Percentiles rank a stretch among this genome's conserved stretches.
These are phyloP conservation scores for Crocidura indochinensis DNA, from an alignment of 2,797 vertebrate species.

Conservation along the genomic window DNA sequence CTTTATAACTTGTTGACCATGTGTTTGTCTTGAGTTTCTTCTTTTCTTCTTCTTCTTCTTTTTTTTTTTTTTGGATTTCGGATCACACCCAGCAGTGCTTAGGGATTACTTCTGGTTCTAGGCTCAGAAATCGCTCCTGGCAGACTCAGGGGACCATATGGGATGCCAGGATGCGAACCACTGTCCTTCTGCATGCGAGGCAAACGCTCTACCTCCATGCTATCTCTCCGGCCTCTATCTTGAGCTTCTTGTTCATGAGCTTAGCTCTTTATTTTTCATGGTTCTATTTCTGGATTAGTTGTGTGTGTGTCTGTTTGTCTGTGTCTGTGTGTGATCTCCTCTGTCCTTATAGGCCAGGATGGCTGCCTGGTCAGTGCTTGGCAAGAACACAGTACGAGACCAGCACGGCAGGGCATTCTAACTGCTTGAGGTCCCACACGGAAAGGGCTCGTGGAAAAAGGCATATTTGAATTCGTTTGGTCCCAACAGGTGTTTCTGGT, in stretches of 20 bases:
- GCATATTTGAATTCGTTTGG: constrained; percentile 74
- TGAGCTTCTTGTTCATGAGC: neutral
- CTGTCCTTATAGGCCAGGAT: neutral
- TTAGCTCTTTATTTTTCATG: neutral
- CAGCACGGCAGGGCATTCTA: constrained; percentile 29
- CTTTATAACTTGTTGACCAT: neutral
- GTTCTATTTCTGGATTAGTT: neutral
- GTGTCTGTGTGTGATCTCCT: too few species aligned
- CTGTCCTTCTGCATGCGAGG: too few species aligned
- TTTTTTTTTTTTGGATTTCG: too few species aligned
- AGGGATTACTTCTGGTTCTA: too few species aligned
- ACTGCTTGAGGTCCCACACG: constrained; percentile 74
- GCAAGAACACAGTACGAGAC: neutral
- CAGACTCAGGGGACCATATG: too few species aligned
- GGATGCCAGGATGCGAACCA: too few species aligned
- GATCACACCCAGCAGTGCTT: too few species aligned
- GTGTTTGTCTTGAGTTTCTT: neutral
- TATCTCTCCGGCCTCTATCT: neutral
- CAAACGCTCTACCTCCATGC: too few species aligned
- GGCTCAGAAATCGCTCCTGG: too few species aligned
- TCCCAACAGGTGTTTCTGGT: constrained; percentile 80
- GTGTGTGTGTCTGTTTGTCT: too few species aligned
- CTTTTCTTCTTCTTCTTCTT: neutral
- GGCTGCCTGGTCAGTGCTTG: neutral
- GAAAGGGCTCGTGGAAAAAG: constrained; percentile 78